These are phyloP conservation scores for Gisinianus flammeolus DNA, from an alignment of 2,888 invertebrate genomes.

Conservation along the genomic window DNA sequence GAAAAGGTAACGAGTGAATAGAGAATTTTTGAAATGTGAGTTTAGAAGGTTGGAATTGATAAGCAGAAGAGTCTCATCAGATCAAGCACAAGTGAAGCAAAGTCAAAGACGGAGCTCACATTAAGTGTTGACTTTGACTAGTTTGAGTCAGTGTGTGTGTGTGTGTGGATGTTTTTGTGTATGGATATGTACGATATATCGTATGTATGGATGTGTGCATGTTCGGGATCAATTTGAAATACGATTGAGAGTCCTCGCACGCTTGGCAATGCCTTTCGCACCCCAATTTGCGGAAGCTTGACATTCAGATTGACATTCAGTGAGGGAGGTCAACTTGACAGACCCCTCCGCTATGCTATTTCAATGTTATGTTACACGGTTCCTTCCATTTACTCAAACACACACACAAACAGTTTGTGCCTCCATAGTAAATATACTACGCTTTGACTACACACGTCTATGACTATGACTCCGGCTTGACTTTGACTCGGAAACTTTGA, in stretches of 20 bases:
- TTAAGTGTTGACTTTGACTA: too few species aligned
- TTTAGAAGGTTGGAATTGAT: too few species aligned
- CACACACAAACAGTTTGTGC: background rate
- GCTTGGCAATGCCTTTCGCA: conserved; percentile 51
- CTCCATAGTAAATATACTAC: too few species aligned
- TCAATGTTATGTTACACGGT: background rate
- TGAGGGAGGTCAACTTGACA: conserved; percentile 59
- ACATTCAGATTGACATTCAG: conserved; percentile 59
- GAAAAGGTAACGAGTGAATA: too few species aligned
- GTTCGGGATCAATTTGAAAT: conserved; percentile 38
- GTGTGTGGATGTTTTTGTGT: background rate
- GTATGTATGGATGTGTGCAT: background rate
- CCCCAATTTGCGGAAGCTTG: conserved; percentile 59
- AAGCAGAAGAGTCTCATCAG: too few species aligned
- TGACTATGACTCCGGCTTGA: too few species aligned
- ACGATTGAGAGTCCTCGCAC: conserved; percentile 49
- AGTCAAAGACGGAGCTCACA: too few species aligned
- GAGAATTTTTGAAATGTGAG: too few species aligned
- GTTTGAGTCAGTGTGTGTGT: too few species aligned
- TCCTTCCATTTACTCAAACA: background rate
- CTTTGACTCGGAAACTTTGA: too few species aligned
- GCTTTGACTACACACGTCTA: too few species aligned
- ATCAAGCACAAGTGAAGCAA: too few species aligned
- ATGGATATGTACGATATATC: background rate
- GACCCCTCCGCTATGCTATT: conserved; percentile 30